Evolutionary conservation across 2,888 invertebrate genomes (phyloP).

Genomic region (Toxonevra muliebris): DNA sequence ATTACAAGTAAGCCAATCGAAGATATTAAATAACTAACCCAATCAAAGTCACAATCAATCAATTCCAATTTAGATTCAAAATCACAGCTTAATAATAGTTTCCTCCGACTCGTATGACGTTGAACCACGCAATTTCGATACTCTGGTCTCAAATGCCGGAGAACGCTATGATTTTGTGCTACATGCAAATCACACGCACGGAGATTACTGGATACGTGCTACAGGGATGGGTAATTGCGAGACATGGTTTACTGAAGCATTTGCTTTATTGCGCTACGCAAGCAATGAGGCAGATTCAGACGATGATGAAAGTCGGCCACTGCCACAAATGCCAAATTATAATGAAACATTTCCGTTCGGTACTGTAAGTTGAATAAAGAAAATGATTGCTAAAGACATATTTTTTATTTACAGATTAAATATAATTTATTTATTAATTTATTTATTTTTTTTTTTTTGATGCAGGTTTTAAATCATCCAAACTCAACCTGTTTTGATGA

Average conservation of each 20-base stretch:
- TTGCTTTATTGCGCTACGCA: constrained; percentile 49
- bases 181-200: constrained; percentile 59
- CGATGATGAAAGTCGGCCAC: not conserved
- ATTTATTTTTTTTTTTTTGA: not conserved
- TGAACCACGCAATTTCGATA: constrained; percentile 48
- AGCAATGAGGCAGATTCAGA: constrained; percentile 24
- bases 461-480: constrained; percentile 48
- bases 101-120: constrained; percentile 59
- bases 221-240: constrained; percentile 48
- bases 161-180: constrained; percentile 68
- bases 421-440: not conserved
- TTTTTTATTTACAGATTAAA: not conserved
- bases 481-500: constrained; percentile 44
- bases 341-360: constrained; percentile 35
- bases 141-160: constrained; percentile 61
- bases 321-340: constrained; percentile 41
- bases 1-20: constrained; percentile 48
- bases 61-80: constrained; percentile 47
- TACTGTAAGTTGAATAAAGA: constrained; percentile 24
- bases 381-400: not conserved
- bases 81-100: constrained; percentile 57
- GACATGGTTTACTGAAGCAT: constrained; percentile 42
- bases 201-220: constrained; percentile 52
- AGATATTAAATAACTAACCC: too few relatives aligned
- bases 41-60: not conserved